Evolutionary conservation across 2,888 invertebrate species (phyloP).

Genomic region (Yponomeuta plumbellus): DNA sequence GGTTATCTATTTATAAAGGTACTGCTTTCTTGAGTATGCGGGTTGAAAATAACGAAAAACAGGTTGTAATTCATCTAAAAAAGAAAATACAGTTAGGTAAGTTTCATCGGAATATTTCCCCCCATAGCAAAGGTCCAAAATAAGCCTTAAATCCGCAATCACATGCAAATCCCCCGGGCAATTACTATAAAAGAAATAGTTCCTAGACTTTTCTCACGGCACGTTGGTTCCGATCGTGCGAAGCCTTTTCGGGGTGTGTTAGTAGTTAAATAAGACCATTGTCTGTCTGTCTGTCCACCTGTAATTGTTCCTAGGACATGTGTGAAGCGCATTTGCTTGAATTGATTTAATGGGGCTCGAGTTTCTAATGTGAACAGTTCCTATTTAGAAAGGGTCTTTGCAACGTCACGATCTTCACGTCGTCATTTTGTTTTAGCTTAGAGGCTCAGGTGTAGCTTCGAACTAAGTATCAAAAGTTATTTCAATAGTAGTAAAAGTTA

Average conservation of each 20-base stretch:
- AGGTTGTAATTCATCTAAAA: too few species aligned
- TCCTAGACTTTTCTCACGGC: constrained; percentile 20
- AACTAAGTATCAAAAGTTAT: too few species aligned
- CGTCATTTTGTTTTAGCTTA: background rate
- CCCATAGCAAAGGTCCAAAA: background rate
- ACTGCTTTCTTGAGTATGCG: too few species aligned
- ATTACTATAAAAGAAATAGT: constrained; percentile 65
- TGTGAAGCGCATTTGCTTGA: constrained; percentile 29
- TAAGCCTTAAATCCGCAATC: constrained; percentile 1
- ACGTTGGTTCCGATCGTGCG: constrained; percentile 37
- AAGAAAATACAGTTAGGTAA: too few species aligned
- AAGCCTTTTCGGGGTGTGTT: constrained; percentile 49
- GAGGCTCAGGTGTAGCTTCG: background rate
- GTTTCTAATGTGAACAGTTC: background rate
- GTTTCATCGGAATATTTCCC: too few species aligned
- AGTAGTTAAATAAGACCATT: constrained; percentile 45
- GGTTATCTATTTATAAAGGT: too few species aligned
- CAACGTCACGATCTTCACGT: background rate
- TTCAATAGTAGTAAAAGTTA: too few species aligned
- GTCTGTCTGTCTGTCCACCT: constrained; percentile 39
- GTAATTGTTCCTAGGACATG: constrained; percentile 31
- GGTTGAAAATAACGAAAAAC: too few species aligned
- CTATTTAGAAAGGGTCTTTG: constrained; percentile 2
- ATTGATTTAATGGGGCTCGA: constrained; percentile 19
- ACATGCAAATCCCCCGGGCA: constrained; percentile 59